Percentiles rank a stretch among this genome's conserved stretches.
Conservation (phyloP, 2,888 invertebrate genomes). For the Zhengitettix transpicula region DNA sequence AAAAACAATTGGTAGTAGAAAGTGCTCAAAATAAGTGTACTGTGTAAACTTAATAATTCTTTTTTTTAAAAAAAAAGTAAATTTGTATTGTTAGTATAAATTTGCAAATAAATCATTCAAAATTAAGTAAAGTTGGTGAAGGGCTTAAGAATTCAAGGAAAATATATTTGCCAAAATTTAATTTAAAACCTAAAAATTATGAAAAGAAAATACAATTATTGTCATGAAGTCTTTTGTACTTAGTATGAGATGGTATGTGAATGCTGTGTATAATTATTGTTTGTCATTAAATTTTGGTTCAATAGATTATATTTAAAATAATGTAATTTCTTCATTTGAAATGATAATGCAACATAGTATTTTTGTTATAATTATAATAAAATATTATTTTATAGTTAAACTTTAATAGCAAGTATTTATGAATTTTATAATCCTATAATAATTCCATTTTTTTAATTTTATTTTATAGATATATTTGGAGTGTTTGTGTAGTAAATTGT, state of each 20-base stretch:
- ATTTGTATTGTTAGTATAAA: background rate
- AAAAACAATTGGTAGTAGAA: background rate
- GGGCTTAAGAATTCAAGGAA: background rate
- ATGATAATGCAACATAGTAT: background rate
- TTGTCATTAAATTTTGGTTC: background rate
- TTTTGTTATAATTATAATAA: conserved; percentile 3
- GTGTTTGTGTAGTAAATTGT: too few species aligned
- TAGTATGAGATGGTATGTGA: conserved; percentile 5
- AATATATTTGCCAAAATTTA: background rate
- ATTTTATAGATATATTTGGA: background rate
- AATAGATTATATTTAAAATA: background rate
- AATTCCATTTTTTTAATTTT: background rate
- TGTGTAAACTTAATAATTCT: background rate
- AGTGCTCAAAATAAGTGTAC: background rate
- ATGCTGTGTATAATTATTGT: conserved; percentile 4
- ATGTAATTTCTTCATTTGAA: background rate
- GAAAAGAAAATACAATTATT: background rate
- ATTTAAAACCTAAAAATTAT: background rate
- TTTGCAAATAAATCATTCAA: background rate
- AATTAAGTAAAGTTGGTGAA: background rate
- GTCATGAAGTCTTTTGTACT: conserved; percentile 8
- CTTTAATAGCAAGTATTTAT: background rate
- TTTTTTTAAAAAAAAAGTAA: background rate
- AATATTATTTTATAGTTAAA: background rate
- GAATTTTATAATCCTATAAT: background rate